Base-by-base conservation (phyloP, 1,140 invertebrate genomes). In the Ylistrum balloti region DNA sequence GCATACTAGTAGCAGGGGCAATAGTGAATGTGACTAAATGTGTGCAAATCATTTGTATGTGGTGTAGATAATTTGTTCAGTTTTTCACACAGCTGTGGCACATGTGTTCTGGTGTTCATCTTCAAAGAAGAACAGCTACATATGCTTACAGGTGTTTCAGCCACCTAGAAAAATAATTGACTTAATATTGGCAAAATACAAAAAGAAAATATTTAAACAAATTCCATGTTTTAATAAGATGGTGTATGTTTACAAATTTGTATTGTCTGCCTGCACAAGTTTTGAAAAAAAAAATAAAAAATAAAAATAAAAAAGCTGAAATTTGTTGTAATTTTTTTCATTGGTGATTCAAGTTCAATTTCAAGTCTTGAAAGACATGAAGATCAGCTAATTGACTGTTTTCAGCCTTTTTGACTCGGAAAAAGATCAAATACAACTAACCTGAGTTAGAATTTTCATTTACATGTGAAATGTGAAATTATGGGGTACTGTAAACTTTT, bases 221-320 rank as follows among this genome's bases (percentile, higher is more conserved):
- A 74, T 74, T 74, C 56, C 56, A 74, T 74, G 56, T 74, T 74
- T 74, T 74, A 74, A 74, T 74, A 74, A 74, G 56, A 74, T 74
- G 56, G 56, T 11, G 22, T 74, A 74, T 74, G 56, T 74, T 74
- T 74, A 74, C 56, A 74, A 74, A 74, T 88, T 88, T 91, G 90
- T 91, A 91, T 89, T 91, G 90, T 91, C 90, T 90, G 86, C 89
- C 89, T 91, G 89, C 89, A 90, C 91, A 87, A 90, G 87, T 90
- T 90, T 87, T 88, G 89, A 87, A 90, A 91, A 85, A 86, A 86
- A 91, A 89, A 88, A 38, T 13, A 32, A 74, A 35, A 88, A 90
- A 48, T 33, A 38, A 88, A 33, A 48, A 38, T 22, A 38, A 45
- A 48, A 88, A 45, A 33, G 3, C 33, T 3, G 28, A 38, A 11